These are phyloP conservation scores for Neosalanx taihuensis DNA, from an alignment of 2,797 vertebrate genomes.

Conservation along the genomic window DNA sequence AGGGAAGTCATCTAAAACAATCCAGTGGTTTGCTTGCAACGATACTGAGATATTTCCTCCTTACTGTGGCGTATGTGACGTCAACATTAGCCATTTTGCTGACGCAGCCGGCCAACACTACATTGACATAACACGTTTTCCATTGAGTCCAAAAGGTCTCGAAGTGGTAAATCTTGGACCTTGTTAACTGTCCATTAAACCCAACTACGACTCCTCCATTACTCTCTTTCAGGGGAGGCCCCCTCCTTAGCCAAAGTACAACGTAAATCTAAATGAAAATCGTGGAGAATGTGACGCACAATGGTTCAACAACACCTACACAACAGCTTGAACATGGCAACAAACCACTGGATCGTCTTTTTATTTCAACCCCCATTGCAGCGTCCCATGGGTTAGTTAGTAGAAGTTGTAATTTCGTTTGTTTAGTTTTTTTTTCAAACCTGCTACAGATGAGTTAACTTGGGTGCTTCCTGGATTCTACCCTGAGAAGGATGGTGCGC, in stretches of 20 bases:
- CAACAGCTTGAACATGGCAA: conserved; percentile 41
- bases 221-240: conserved; percentile 20
- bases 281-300: conserved; percentile 17
- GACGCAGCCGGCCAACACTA: conserved; percentile 44
- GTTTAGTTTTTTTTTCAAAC: conserved; percentile 58
- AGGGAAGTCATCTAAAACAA: conserved; percentile 53
- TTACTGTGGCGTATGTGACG: background rate
- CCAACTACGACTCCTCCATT: conserved; percentile 57
- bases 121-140: conserved; percentile 62
- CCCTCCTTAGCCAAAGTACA: conserved; percentile 4
- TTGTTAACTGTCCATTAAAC: conserved; percentile 68
- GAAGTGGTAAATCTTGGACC: conserved; percentile 60
- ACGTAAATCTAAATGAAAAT: conserved; percentile 16
- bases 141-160: conserved; percentile 54
- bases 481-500: conserved; percentile 97
- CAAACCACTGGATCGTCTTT: conserved; percentile 66
- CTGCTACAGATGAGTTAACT: conserved; percentile 98
- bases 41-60: conserved; percentile 17
- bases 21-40: conserved; percentile 66
- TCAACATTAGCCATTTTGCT: conserved; percentile 13
- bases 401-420: conserved; percentile 47
- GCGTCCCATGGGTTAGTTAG: conserved; percentile 56
- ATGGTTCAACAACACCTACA: conserved; percentile 19
- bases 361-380: conserved; percentile 51
- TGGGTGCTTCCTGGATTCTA: conserved; percentile 99